Evolutionary conservation across 92 coral and sea anemone species (phyloP).

Genomic region (Isaurus tuberculatus): DNA sequence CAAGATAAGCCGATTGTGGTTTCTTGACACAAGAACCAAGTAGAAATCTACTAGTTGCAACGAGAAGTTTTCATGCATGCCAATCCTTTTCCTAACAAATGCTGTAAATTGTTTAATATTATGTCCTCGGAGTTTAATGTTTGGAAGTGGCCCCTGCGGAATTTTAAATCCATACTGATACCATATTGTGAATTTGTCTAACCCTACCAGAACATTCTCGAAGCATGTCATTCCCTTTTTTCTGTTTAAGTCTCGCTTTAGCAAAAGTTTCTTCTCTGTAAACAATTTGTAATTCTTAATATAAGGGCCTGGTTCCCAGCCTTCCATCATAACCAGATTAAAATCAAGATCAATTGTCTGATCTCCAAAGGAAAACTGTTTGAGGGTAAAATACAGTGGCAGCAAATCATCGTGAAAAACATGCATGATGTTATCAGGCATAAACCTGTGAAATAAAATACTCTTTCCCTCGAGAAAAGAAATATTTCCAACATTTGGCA

Average conservation of each 20-base stretch:
- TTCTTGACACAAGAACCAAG: constrained; percentile 78
- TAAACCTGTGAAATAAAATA: constrained; percentile 87
- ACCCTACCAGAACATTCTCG: constrained; percentile 80
- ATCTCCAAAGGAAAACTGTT: constrained; percentile 61
- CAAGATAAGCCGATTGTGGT: constrained; percentile 79
- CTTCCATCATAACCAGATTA: constrained; percentile 89
- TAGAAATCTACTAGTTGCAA: neutral
- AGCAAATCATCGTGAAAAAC: constrained; percentile 92
- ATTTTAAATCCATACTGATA: constrained; percentile 91
- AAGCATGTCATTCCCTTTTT: constrained; percentile 78
- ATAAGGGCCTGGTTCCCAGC: constrained; percentile 77
- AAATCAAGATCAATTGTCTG: constrained; percentile 58
- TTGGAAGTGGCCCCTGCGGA: constrained; percentile 84
- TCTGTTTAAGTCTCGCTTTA: constrained; percentile 51
- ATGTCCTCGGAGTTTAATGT: constrained; percentile 60
- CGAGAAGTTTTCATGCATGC: constrained; percentile 2
- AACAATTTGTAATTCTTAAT: constrained; percentile 80
- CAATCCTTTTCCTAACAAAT: constrained; percentile 70
- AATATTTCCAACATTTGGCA: constrained; percentile 65
- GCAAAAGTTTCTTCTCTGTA: constrained; percentile 60
- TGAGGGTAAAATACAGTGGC: constrained; percentile 84
- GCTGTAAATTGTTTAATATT: constrained; percentile 73
- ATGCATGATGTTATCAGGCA: constrained; percentile 95
- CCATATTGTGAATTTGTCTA: constrained; percentile 93
- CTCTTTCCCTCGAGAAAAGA: constrained; percentile 74